phyloP scores from a whole-genome alignment of 2,888 invertebrate genomes.

The Drosophila borborema region DNA sequence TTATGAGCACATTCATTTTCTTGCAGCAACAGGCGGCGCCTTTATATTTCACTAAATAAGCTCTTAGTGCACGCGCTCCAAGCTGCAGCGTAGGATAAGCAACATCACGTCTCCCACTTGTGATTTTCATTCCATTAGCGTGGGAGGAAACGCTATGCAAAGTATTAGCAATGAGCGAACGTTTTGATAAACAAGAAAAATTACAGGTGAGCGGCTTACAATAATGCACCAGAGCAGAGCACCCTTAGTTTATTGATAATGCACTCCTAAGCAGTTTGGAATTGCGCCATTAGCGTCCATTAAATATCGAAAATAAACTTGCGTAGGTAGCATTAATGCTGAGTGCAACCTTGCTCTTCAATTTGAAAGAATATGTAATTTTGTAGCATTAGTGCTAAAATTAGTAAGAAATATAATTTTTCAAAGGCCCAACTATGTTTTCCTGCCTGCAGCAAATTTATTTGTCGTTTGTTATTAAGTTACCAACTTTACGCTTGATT shows the following conservation, averaged over 20 bases:
- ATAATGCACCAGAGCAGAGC: neutral
- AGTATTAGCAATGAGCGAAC: neutral
- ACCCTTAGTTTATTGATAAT: neutral
- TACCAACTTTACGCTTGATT: constrained; percentile 19
- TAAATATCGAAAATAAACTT: neutral
- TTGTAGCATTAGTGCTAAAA: neutral
- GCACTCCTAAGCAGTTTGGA: neutral
- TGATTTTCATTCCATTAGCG: constrained; percentile 2
- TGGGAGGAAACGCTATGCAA: neutral
- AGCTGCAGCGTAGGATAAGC: neutral
- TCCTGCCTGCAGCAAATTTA: neutral
- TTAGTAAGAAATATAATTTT: neutral
- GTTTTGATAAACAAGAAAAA: constrained; percentile 1
- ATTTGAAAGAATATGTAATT: neutral
- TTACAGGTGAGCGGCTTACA: neutral
- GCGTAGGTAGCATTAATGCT: neutral
- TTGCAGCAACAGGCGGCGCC: neutral
- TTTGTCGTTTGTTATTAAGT: neutral
- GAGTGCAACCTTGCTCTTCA: neutral
- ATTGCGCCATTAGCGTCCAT: neutral
- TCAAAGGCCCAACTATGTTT: neutral
- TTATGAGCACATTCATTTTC: no score
- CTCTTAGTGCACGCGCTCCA: neutral
- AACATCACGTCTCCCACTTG: neutral
- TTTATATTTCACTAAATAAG: neutral